Evolutionary conservation across 2,113 vertebrate genomes (phyloP).

Genomic region (Dromas ardeola): DNA sequence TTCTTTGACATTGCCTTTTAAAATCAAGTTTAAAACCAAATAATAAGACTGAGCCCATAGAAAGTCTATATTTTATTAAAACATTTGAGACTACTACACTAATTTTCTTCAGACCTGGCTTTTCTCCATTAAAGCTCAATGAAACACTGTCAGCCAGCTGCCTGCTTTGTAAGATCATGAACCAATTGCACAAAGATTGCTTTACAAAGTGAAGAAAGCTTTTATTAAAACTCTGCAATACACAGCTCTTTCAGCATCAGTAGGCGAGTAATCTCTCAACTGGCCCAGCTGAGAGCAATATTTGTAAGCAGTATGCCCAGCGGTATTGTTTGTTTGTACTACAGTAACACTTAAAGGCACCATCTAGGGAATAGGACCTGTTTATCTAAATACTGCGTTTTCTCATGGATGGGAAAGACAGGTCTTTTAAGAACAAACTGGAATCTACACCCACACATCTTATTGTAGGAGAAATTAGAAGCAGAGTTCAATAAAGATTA

Average conservation of each 20-base stretch:
- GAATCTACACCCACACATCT: background rate
- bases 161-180: background rate
- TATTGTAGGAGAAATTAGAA: background rate
- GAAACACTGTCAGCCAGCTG: background rate
- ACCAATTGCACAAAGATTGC: background rate
- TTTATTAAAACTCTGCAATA: background rate
- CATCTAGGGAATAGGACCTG: background rate
- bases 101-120: background rate
- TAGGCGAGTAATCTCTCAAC: background rate
- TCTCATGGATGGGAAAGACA: background rate
- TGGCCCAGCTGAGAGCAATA: background rate
- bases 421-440: background rate
- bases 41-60: background rate
- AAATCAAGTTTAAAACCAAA: background rate
- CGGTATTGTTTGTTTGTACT: background rate
- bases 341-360: background rate
- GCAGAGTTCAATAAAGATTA: background rate
- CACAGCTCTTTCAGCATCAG: conserved; percentile 12
- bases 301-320: background rate
- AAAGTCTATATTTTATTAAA: background rate
- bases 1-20: background rate
- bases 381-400: background rate
- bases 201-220: conserved; percentile 14
- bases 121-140: background rate
- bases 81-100: background rate